Evolutionary conservation across 2,113 vertebrate species (phyloP), one percentile per base, ranked within the genome.

Genomic region (Dasyurus viverrinus): DNA sequence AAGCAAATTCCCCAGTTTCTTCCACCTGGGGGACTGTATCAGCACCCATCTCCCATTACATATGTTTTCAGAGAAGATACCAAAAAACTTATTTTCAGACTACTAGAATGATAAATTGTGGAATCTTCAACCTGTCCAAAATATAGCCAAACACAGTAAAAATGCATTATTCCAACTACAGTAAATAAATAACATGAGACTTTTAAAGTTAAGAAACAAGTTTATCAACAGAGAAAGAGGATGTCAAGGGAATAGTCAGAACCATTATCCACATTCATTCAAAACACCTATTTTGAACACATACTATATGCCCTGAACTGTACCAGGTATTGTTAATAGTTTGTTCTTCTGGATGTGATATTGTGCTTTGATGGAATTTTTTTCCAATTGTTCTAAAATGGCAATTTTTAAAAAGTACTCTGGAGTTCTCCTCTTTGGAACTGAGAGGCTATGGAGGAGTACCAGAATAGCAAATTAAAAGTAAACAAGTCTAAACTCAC

Each of bases 401-500:
- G 68, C 68, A 84, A 84, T 84, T 84, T 76, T 84, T 84, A 8
- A 84, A 57, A 84, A 84, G 68, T 42, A 84, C 68, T 84, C 68
- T 84, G 68, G 68, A 84, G 68, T 42, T 84, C n/a, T 84, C n/a
- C n/a, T 84, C 68, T 84, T n/a, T 42, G 16, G n/a, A 84, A 84
- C n/a, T 84, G 68, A 84, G 68, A 84, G 68, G n/a, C 68, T 23
- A 84, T 42, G 68, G n/a, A 84, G 68, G n/a, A 42, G 19, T 42
- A 42, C 68, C 68, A 84, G 68, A 84, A 84, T 46, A 54, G 93
- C 90, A 94, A 89, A 91, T 93, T 46, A 94, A 93, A 96, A 96
- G 2, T 89, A 27, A 90, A 52, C 50, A 96, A 53, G 50, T 92
- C 93, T 60, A 95, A 94, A 96, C 84, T n/a, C 89, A 90, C 30